Base-by-base conservation (phyloP, 2,888 invertebrate genomes). In the Leptopilina syphax region DNA sequence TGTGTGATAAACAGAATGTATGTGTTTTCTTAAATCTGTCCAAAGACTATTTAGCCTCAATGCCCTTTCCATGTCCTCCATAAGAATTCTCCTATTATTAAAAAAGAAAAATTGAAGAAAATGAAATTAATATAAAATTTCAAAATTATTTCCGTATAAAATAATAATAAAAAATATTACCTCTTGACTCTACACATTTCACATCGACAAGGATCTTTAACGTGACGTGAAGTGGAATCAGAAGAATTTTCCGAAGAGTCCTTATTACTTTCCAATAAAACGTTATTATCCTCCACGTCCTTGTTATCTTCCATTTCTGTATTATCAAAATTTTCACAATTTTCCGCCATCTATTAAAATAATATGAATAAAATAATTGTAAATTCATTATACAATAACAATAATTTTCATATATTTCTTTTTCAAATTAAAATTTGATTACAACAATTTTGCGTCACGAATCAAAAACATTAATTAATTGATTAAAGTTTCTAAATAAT, bases 11-110 rank as follows among this genome's bases (percentile, higher is more conserved):
- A 92, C 90, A 67, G 88, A 88, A 65, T 92, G 89, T 73, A 94
- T 92, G 79, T 92, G 91, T 78, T 92, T 92, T 44, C 92, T 89
- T 63, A 94, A 87, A 81, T 93, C 93, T 63, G 90, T 89, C 93
- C 93, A 94, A 76, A 92, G 88, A 80, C 92, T 90, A 83, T 93
- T 93, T 80, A 93, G 88, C 78, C 92, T 92, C 77, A 91, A 89
- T 10, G 92, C 92, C 83, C 93, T 92, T 67, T 91, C 89, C 79
- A 92, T 89, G 85, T 93, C 92, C 50, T 89, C 89, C 65, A 85
- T 86, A 65, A 89, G 86, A 34, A 87, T 80, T 76, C 89, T 87
- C 84, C 89, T 90, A 77, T 4, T 80, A n/a, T 47, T 18, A 70
- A 27, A 68, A 18, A 24, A 41, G 47, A 81, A 41, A 79, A 18